Evolutionary conservation across 2,797 vertebrate genomes (phyloP).

Genomic region (Chiloscyllium punctatum): DNA sequence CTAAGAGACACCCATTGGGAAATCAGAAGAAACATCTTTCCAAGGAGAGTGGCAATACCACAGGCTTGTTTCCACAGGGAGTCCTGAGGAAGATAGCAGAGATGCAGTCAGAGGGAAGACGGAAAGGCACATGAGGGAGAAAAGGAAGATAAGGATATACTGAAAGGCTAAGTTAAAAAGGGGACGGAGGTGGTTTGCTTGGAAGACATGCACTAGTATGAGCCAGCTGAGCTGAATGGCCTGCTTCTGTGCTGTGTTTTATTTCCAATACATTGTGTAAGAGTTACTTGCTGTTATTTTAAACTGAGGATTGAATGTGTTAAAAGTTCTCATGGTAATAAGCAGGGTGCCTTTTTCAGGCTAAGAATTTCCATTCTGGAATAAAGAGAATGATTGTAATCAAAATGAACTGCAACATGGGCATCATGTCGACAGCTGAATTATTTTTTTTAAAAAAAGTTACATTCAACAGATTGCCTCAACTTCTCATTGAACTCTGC

Average conservation of each 20-base stretch:
- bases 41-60: neutral
- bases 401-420: neutral
- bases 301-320: neutral
- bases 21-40: neutral
- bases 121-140: neutral
- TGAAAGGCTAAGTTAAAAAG: neutral
- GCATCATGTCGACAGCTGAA: neutral
- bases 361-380: neutral
- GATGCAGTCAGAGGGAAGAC: neutral
- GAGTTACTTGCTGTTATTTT: neutral
- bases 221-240: neutral
- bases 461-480: neutral
- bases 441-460: neutral
- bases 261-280: no score
- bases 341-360: neutral
- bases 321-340: neutral
- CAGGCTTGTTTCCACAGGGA: neutral
- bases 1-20: neutral
- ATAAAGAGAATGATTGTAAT: neutral
- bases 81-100: neutral
- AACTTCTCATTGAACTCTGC: neutral
- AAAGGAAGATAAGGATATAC: neutral
- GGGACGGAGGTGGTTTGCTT: neutral
- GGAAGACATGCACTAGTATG: neutral
- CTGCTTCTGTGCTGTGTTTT: neutral